Evolutionary conservation across 1,140 invertebrate genomes (phyloP).

Genomic region (Hycleus phaleratus): DNA sequence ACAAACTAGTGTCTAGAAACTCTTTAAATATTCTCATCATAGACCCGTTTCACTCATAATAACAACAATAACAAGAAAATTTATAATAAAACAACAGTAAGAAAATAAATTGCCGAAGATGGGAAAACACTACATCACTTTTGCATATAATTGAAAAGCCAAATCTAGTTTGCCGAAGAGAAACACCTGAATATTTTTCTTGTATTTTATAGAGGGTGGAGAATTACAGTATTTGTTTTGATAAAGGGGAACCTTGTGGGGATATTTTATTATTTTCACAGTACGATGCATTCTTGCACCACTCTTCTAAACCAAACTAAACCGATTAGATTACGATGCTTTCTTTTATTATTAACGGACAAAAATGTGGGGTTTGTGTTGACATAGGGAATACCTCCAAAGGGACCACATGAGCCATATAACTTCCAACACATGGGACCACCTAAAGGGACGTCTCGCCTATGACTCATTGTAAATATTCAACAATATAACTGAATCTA

Average conservation of each 20-base stretch:
- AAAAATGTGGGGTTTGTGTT: constrained; percentile 19
- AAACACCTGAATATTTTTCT: too few species aligned
- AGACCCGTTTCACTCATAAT: not conserved
- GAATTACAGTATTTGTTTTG: constrained; percentile 2
- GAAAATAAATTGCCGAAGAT: too few species aligned
- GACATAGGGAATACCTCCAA: constrained; percentile 8
- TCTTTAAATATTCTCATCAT: constrained; percentile 7
- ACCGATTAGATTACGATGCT: constrained; percentile 24
- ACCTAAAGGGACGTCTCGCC: not conserved
- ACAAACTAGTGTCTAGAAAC: constrained; percentile 3
- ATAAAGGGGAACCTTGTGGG: not conserved
- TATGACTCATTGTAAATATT: too few species aligned
- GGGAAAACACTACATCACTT: too few species aligned
- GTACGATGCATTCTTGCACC: constrained; percentile 6
- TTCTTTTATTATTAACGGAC: constrained; percentile 24
- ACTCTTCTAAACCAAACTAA: constrained; percentile 16
- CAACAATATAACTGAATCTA: too few species aligned
- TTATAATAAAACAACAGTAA: too few species aligned
- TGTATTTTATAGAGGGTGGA: too few species aligned
- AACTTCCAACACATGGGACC: constrained; percentile 21
- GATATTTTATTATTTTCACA: constrained; percentile 6
- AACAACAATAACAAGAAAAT: too few species aligned
- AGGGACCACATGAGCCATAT: constrained; percentile 17
- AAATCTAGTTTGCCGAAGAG: not conserved
- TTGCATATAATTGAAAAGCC: not conserved